Evolutionary conservation across 2,113 vertebrate species (phyloP).

Genomic region (Myotis yumanensis): DNA sequence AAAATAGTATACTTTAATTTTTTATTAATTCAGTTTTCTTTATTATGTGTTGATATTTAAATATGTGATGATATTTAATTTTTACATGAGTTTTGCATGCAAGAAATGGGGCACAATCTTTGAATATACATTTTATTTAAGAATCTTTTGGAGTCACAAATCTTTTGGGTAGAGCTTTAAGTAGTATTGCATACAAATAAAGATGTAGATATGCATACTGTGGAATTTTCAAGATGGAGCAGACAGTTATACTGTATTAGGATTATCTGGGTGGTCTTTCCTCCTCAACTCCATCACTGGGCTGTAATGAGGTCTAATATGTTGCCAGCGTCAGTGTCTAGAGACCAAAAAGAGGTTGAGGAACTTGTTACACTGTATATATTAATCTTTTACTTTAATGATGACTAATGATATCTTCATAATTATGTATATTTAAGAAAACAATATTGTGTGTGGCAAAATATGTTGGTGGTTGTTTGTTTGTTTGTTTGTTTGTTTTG

Average conservation of each 20-base stretch:
- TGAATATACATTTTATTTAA: constrained; percentile 43
- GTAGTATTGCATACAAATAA: neutral
- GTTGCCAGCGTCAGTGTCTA: neutral
- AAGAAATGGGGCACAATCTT: constrained; percentile 42
- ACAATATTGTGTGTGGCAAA: neutral
- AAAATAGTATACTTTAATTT: constrained; percentile 55
- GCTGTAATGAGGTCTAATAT: neutral
- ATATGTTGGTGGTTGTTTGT: neutral
- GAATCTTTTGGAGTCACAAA: constrained; percentile 22
- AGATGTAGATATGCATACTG: neutral
- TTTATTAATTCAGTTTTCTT: constrained; percentile 65
- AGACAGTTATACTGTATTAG: neutral
- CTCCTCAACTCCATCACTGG: neutral
- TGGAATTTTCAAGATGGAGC: neutral
- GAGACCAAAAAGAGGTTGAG: neutral
- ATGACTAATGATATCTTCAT: neutral
- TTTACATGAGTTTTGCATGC: neutral
- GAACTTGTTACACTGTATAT: neutral
- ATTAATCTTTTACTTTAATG: neutral
- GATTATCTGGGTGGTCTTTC: neutral
- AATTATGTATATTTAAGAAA: constrained; percentile 23
- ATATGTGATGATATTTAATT: neutral
- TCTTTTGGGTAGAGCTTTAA: neutral
- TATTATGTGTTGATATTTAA: constrained; percentile 51
- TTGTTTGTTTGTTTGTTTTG: neutral